Evolutionary conservation across 35 echinoderm and acorn worm genomes (phyloP), one percentile per base, ranked within the genome.

Genomic region (Ophioderma brevispina): DNA sequence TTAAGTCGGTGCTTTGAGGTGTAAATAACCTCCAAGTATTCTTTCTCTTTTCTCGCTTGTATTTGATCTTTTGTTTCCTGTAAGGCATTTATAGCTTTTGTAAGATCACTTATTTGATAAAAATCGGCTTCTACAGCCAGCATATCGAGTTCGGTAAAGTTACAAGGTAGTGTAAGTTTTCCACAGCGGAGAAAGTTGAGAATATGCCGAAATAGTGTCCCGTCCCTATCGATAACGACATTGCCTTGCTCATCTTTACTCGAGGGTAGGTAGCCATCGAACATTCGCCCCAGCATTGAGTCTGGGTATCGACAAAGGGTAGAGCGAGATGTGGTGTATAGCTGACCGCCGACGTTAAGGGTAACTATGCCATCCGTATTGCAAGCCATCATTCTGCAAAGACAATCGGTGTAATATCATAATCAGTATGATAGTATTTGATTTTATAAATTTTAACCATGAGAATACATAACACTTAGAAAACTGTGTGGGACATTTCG

Each of bases 201-300:
- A 19, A 91, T 38, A 23, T 84, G 59, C 6, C 56, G 55, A 33
- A 84, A 91, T 6, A 84, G 39, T 0, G 19, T 10, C 35, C 89
- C 89, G 40, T 91, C 89, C 11, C 89, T 36, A 36, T 91, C 89
- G 6, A 91, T 84, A 30, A 91, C n/a, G 32, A 38, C 75, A n/a
- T 36, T n/a, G n/a, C 56, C 80, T 2, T 91, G 5, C 2, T 83
- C 38, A 78, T 91, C 89, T 40, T 6, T 25, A 39, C 33, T 25
- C 0, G 41, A 59, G 0, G 77, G 39, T 37, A 83, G 28, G 3
- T 64, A 81, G 59, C 64, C 39, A 82, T 63, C 86, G 21, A 94
- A 94, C 88, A 94, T 94, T 11, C 46, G 63, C 0, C 88, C 93
- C 43, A 94, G 78, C 93, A 94, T 91, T 15, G 93, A 91, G 37